A percentile compares a stretch with the other conserved stretches of the same genome.
phyloP scores from a whole-genome alignment of 2,113 vertebrate species.

The Toxostoma redivivum region DNA sequence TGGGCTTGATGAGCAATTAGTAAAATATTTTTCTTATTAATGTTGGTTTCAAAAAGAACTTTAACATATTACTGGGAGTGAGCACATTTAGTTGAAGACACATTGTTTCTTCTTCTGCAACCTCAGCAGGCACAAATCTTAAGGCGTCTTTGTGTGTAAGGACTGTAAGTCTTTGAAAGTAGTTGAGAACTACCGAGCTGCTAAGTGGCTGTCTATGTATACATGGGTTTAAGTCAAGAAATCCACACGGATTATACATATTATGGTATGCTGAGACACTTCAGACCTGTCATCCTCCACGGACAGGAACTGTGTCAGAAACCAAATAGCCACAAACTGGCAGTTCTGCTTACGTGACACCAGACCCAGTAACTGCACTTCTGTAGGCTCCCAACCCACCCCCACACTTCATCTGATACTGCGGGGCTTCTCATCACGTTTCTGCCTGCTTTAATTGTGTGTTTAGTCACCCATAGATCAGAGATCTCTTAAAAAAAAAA shows the following conservation, averaged over 20 bases:
- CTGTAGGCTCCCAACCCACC: not conserved
- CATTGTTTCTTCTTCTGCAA: not conserved
- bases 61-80: not conserved
- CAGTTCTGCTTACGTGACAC: not conserved
- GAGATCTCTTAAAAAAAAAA: not conserved
- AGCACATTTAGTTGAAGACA: not conserved
- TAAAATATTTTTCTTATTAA: not conserved
- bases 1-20: not conserved
- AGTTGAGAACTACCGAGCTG: not conserved
- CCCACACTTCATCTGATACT: not conserved
- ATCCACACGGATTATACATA: not conserved
- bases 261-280: not conserved
- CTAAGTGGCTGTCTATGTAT: not conserved
- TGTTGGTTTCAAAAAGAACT: not conserved
- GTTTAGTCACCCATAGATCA: not conserved
- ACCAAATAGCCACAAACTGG: not conserved
- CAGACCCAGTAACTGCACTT: not conserved
- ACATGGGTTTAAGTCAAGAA: not conserved
- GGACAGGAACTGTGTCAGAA: not conserved
- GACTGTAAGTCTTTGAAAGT: not conserved
- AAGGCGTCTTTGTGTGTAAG: not conserved
- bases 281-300: not conserved
- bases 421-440: not conserved
- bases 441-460: not conserved
- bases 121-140: not conserved